Percentiles rank a stretch among this genome's conserved stretches.
phyloP scores from a whole-genome alignment of 1,140 invertebrate species.

The Drosophila rhopaloa region DNA sequence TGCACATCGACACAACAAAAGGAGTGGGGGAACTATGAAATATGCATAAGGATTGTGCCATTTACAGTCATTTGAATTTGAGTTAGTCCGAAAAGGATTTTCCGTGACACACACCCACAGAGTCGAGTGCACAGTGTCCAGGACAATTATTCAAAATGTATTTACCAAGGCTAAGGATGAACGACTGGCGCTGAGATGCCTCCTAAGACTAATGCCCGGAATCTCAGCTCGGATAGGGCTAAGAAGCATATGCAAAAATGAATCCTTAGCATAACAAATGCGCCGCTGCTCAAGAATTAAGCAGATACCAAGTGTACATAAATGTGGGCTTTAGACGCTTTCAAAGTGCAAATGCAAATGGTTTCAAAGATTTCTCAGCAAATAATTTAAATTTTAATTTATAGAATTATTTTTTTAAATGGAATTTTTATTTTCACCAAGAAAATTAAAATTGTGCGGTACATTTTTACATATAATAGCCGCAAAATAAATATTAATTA shows the following conservation, averaged over 20 bases:
- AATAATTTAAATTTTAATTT: too few species aligned
- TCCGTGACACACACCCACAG: conserved; percentile 5
- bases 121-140: not conserved
- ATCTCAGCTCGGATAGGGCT: conserved; percentile 22
- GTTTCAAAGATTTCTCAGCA: too few species aligned
- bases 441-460: too few species aligned
- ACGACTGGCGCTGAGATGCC: not conserved
- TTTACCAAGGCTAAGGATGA: conserved; percentile 36
- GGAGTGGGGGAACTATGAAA: conserved; percentile 41
- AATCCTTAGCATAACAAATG: conserved; percentile 66
- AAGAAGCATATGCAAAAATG: conserved; percentile 55
- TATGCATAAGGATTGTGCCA: conserved; percentile 53
- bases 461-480: too few species aligned
- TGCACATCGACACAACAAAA: conserved; percentile 33
- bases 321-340: not conserved
- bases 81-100: conserved; percentile 44
- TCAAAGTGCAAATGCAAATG: too few species aligned
- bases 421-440: too few species aligned
- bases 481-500: too few species aligned
- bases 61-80: conserved; percentile 54
- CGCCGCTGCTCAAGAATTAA: conserved; percentile 35
- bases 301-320: not conserved
- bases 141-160: conserved; percentile 70
- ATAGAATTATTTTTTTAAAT: too few species aligned
- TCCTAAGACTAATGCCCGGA: conserved; percentile 9